Evolutionary conservation across 2,797 vertebrate genomes (phyloP), one percentile per base, ranked within the genome.

Genomic region (Sparidentex hasta): DNA sequence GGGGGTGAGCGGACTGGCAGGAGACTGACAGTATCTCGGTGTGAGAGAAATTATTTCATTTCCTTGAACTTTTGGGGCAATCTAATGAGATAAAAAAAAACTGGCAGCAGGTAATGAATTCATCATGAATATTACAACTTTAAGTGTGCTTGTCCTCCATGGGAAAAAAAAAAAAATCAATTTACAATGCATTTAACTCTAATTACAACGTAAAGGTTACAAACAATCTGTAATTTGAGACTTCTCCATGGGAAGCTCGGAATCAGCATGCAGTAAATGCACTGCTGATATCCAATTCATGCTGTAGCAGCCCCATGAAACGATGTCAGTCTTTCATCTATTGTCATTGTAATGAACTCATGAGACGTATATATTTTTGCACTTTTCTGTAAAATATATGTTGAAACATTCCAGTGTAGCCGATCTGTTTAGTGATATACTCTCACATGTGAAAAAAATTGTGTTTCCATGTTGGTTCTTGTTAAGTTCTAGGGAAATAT

Each of bases 81-180:
- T 47, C 20, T 41, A 66, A 23, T 63, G 12, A 11, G 18, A 64
- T 44, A 21, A 29, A 48, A 78, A 47, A 27, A 78, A 47, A 27
- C 11, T 68, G 23, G 64, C n/a, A 59, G 48, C 17, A 33, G 8
- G 16, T 69, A 69, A 81, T 71, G 20, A 61, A 51, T 56, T 57
- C 21, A 65, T 59, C 43, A 21, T 7, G 8, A 71, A 33, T 16
- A 13, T 51, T 21, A n/a, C n/a, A 64, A 25, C 33, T 29, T 56
- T 0, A 33, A 18, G 9, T 59, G 46, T 66, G 44, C 16, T 48
- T 7, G 12, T 41, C 38, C 3, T 59, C 48, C 67, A 11, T 2
- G 5, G 29, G 29, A 33, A 33, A 14, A 21, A 41, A n/a, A 75
- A 62, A 62, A 73, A 62, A n/a, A 46, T 51, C 3, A 21, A 54